These are phyloP conservation scores for Halictus ligatus DNA, from an alignment of 2,888 invertebrate genomes.

Conservation along the genomic window DNA sequence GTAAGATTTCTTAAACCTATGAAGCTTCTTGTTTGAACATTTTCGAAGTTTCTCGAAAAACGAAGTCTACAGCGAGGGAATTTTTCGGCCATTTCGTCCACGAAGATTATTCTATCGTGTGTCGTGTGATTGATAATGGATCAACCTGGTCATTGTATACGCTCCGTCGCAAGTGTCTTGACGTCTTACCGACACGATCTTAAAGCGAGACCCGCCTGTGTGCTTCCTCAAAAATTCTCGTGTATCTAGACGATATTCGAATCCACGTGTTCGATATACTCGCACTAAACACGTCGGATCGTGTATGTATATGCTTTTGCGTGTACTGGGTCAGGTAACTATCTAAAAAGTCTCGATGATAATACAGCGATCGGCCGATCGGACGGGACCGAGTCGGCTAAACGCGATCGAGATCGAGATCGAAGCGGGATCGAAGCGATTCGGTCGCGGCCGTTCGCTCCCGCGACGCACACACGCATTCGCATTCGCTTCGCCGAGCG, in stretches of 20 bases:
- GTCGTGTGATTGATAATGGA: background rate
- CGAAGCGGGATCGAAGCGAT: background rate
- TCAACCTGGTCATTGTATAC: conserved; percentile 5
- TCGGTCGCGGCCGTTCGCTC: background rate
- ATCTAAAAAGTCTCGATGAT: conserved; percentile 20
- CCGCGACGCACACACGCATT: conserved; percentile 1
- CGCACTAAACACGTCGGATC: conserved; percentile 5
- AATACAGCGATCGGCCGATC: conserved; percentile 15
- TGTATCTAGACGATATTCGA: conserved; percentile 7
- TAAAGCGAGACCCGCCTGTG: conserved; percentile 36
- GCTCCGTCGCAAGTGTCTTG: conserved; percentile 58
- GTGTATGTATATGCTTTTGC: conserved; percentile 23
- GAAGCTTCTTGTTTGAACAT: too few relatives aligned
- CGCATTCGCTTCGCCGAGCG: background rate
- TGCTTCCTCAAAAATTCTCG: conserved; percentile 30
- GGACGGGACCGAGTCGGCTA: conserved; percentile 33
- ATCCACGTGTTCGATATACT: conserved; percentile 18
- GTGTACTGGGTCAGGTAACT: conserved; percentile 45
- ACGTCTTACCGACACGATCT: conserved; percentile 53
- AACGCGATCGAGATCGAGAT: background rate
- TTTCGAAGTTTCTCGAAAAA: background rate
- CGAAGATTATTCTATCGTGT: background rate
- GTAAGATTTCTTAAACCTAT: too few relatives aligned
- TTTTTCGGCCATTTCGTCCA: background rate
- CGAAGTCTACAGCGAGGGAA: background rate